Evolutionary conservation across 2,797 vertebrate genomes (phyloP).

Genomic region (Spinibarbus caldwelli): DNA sequence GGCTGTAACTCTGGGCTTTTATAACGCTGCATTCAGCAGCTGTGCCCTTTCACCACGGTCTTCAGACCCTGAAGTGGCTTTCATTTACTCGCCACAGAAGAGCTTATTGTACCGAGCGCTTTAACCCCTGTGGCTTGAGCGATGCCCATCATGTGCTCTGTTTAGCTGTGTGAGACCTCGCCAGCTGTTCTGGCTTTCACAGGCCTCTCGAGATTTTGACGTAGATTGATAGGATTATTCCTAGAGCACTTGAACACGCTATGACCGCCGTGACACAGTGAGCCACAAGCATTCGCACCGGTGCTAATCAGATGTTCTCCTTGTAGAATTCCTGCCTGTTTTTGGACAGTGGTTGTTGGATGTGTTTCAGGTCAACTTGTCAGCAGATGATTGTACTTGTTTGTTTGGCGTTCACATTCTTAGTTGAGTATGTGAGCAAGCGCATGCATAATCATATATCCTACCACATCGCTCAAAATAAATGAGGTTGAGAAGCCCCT

Average conservation of each 20-base stretch:
- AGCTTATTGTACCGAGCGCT: constrained; percentile 38
- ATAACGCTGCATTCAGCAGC: constrained; percentile 39
- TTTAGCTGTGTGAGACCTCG: constrained; percentile 38
- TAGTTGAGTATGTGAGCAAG: constrained; percentile 65
- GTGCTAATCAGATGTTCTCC: constrained; percentile 63
- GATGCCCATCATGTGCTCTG: constrained; percentile 35
- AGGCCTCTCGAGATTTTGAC: constrained; percentile 36
- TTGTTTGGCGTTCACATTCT: constrained; percentile 62
- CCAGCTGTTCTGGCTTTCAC: constrained; percentile 47
- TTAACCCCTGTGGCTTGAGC: constrained; percentile 23
- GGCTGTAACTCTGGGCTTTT: constrained; percentile 33
- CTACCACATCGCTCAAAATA: background rate
- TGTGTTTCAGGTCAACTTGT: constrained; percentile 68
- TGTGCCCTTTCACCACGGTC: constrained; percentile 45
- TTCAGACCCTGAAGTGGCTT: constrained; percentile 39
- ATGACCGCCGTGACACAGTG: constrained; percentile 62
- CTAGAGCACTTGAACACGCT: constrained; percentile 38
- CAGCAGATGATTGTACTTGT: constrained; percentile 58
- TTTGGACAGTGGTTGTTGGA: constrained; percentile 60
- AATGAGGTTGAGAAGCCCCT: background rate
- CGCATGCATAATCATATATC: constrained; percentile 20
- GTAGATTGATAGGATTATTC: constrained; percentile 48
- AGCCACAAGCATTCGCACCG: constrained; percentile 47
- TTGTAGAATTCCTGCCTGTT: constrained; percentile 54
- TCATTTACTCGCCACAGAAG: constrained; percentile 44